Evolutionary conservation across 1,140 invertebrate species (phyloP).

Genomic region (Meloidogyne floridensis): DNA sequence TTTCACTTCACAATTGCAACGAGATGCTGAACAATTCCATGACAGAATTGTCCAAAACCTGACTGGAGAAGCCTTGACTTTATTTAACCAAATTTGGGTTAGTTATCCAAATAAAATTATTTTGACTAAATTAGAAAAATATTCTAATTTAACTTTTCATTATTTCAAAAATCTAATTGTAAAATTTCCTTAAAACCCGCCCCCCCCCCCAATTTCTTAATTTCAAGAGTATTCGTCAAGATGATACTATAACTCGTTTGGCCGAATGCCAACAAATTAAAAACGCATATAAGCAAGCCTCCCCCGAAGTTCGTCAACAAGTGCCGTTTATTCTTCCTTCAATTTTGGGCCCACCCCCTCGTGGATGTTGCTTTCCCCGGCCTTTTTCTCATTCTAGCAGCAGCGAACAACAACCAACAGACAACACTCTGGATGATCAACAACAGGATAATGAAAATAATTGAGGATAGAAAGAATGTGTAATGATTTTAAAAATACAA

Average conservation of each 20-base stretch:
- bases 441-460: too few species aligned
- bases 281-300: not conserved
- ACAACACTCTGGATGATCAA: too few species aligned
- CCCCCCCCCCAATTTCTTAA: not conserved
- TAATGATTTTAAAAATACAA: too few species aligned
- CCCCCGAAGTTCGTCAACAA: not conserved
- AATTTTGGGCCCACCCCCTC: conserved; percentile 6
- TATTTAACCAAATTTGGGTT: conserved; percentile 25
- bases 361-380: conserved; percentile 18
- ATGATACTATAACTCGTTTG: conserved; percentile 18
- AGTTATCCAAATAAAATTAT: not conserved
- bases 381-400: not conserved
- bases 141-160: too few species aligned
- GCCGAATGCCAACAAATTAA: conserved; percentile 19
- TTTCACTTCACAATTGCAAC: conserved; percentile 1
- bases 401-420: too few species aligned
- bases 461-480: too few species aligned
- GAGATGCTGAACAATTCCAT: conserved; percentile 15
- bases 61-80: not conserved
- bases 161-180: not conserved
- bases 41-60: conserved; percentile 1
- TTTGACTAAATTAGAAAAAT: too few species aligned
- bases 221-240: conserved; percentile 21
- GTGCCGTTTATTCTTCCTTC: conserved; percentile 14
- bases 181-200: not conserved